Conservation (phyloP, 2,113 vertebrate genomes). For the Catagonus wagneri region DNA sequence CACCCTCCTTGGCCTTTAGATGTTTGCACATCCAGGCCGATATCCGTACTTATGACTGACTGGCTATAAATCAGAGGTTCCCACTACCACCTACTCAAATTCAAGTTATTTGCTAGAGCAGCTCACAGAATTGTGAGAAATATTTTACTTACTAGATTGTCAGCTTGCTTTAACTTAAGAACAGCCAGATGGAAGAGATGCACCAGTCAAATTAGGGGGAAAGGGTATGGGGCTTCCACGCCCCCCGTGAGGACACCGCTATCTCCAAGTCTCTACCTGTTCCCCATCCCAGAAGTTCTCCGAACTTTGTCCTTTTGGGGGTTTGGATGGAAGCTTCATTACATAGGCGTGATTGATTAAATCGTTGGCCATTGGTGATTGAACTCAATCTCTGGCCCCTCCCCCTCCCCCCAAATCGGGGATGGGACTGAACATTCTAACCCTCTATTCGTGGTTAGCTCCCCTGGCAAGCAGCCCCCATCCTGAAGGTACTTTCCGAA, state of each 20-base stretch:
- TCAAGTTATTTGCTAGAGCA: not conserved
- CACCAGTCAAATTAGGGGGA: not conserved
- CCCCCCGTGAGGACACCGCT: not conserved
- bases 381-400: not conserved
- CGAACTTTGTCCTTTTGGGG: not conserved
- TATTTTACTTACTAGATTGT: not conserved
- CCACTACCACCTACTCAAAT: not conserved
- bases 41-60: not conserved
- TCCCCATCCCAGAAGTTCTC: not conserved
- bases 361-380: not conserved
- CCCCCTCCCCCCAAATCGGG: not conserved
- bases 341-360: too few species aligned
- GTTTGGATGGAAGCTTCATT: not conserved
- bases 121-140: not conserved
- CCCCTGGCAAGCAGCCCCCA: not conserved
- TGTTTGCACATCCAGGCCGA: not conserved
- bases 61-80: not conserved
- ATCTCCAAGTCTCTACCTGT: not conserved
- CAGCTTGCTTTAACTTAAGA: not conserved
- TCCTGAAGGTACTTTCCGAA: not conserved
- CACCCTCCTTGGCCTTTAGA: not conserved
- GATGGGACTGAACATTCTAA: not conserved
- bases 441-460: not conserved
- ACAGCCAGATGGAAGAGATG: not conserved
- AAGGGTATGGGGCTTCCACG: too few species aligned